These are phyloP conservation scores for Pangasianodon hypophthalmus DNA, from an alignment of 2,113 vertebrate genomes.

Conservation along the genomic window DNA sequence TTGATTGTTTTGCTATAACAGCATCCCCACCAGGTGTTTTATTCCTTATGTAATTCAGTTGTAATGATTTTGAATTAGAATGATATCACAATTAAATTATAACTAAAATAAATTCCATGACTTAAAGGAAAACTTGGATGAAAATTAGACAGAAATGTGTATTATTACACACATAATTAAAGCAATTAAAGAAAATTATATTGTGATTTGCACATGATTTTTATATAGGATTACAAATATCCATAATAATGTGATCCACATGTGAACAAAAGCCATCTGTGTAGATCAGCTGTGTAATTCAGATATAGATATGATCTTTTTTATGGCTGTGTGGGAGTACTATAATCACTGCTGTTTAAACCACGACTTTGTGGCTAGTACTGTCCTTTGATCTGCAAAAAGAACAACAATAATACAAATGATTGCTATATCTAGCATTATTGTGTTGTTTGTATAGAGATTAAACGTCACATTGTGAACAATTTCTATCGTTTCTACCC, in stretches of 20 bases:
- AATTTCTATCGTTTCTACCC: background rate
- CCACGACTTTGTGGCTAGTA: background rate
- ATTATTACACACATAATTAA: background rate
- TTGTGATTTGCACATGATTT: background rate
- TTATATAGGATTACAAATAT: background rate
- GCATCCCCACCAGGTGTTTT: background rate
- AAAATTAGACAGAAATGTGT: background rate
- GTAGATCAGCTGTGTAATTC: background rate
- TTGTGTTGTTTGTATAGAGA: background rate
- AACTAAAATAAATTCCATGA: background rate
- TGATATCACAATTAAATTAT: background rate
- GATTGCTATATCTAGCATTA: background rate
- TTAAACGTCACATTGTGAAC: background rate
- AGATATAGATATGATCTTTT: background rate
- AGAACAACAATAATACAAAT: background rate
- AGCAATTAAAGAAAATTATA: background rate
- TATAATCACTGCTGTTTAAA: background rate
- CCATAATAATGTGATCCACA: background rate
- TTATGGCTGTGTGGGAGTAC: slow-evolving; percentile 3
- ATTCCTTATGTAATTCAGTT: background rate
- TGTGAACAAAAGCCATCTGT: background rate
- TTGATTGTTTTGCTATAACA: background rate
- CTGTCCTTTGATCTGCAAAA: background rate
- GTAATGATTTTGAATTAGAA: background rate
- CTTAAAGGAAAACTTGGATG: background rate